Base-by-base conservation (phyloP, 2,113 vertebrate genomes). In the Sprattus sprattus region DNA sequence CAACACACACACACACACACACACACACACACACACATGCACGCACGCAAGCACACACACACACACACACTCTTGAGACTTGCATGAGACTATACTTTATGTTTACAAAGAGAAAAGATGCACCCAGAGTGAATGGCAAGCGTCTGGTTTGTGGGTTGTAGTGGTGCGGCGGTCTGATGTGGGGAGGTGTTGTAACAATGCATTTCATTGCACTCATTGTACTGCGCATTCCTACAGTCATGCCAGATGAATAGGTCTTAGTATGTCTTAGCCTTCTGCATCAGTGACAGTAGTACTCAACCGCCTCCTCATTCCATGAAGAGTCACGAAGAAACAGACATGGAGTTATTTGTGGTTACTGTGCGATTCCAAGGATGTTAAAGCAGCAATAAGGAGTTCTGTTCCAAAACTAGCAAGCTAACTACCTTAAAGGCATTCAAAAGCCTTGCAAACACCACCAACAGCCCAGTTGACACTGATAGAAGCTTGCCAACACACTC, bases 11-110 rank as follows among this genome's bases (percentile, higher is more conserved):
- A 49, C 47, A 49, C 47, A 49, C 47, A 49, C 13, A 52, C 11
- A 52, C 11, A 52, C 9, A 52, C 11, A 54, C 52, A 54, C 52
- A 54, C 52, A 54, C 52, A 16, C 50, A 52, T 13, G 13, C 50
- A 44, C 8, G 49, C 67, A 81, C 71, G 50, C 46, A 47, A 54
- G 46, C 85, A 88, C 83, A 86, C 83, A 86, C 87, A 88, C 54
- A 82, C 54, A 84, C 83, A 81, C 47, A 81, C 78, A 49, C 20
- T 80, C 81, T 86, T 86, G 25, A 5, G 46, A 10, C 10, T 47
- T 47, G 46, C 46, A 8, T 47, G 2, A 47, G 54, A 22, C 18
- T 57, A 4, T 60, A 60, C 22, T 18, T 18, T 60, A 1, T 60
- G 18, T 60, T 60, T 60, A 22, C 18, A 60, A 22, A 20, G 22